A percentile compares a stretch with the other conserved stretches of the same genome.
Evolutionary conservation across 1,140 invertebrate genomes (phyloP).

Genomic region (Ptiloglossa arizonensis): DNA sequence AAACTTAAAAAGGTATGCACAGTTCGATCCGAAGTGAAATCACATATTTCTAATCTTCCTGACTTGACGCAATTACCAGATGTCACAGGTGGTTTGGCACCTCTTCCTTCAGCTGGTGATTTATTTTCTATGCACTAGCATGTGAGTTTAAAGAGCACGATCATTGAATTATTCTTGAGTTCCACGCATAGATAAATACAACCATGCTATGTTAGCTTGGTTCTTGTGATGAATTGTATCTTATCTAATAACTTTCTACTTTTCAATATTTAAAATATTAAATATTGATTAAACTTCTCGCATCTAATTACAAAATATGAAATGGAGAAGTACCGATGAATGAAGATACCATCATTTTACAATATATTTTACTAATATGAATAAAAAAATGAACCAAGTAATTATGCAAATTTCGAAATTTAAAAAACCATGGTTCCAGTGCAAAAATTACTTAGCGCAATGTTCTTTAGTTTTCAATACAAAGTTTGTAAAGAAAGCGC

Average conservation of each 20-base stretch:
- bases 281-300: constrained; percentile 31
- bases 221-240: constrained; percentile 36
- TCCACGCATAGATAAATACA: constrained; percentile 21
- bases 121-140: constrained; percentile 88
- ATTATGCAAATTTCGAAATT: constrained; percentile 34
- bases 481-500: background rate
- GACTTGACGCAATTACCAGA: constrained; percentile 95
- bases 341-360: constrained; percentile 23
- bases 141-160: constrained; percentile 24
- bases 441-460: constrained; percentile 21
- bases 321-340: constrained; percentile 27
- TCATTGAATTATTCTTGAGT: constrained; percentile 40
- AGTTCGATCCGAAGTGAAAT: constrained; percentile 93
- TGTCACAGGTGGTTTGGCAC: constrained; percentile 93
- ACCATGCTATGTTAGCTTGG: constrained; percentile 51
- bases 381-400: constrained; percentile 22
- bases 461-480: constrained; percentile 1
- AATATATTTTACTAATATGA: constrained; percentile 9
- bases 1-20: constrained; percentile 92
- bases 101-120: constrained; percentile 96
- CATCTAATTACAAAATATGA: constrained; percentile 31
- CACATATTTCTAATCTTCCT: constrained; percentile 95
- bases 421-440: constrained; percentile 7
- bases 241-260: constrained; percentile 45
- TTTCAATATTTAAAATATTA: constrained; percentile 54